Conservation (phyloP, 2,113 vertebrate species). For the Lycocorax pyrrhopterus region DNA sequence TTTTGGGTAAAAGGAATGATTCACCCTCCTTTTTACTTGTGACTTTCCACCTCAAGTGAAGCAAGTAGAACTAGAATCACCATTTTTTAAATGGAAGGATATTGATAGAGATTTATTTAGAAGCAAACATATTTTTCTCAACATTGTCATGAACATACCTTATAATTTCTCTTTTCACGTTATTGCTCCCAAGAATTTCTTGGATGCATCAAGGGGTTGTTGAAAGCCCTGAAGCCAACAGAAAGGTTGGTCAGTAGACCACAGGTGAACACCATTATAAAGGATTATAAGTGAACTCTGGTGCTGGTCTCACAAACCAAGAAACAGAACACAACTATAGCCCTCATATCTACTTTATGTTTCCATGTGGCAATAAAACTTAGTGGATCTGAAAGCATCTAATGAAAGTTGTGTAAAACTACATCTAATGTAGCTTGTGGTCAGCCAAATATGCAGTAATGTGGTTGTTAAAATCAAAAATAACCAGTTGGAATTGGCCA, state of each 20-base stretch:
- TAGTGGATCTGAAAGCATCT: background rate
- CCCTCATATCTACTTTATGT: background rate
- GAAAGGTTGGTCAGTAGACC: background rate
- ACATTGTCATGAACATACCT: background rate
- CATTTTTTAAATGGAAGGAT: background rate
- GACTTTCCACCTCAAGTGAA: background rate
- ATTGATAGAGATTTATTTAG: background rate
- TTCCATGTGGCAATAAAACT: background rate
- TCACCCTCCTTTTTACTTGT: background rate
- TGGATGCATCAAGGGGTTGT: background rate
- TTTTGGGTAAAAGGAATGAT: background rate
- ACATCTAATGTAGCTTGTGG: background rate
- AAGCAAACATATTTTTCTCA: background rate
- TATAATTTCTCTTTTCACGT: background rate
- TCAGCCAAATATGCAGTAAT: background rate
- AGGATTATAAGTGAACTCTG: background rate
- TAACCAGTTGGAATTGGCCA: background rate
- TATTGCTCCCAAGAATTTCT: background rate
- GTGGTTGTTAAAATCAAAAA: background rate
- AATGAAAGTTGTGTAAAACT: background rate
- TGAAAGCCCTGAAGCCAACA: background rate
- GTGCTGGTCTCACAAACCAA: background rate
- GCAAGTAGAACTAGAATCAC: background rate
- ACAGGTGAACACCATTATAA: background rate
- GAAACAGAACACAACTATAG: background rate